Conservation (phyloP, 2,797 vertebrate species). For the Phoeniculus purpureus region DNA sequence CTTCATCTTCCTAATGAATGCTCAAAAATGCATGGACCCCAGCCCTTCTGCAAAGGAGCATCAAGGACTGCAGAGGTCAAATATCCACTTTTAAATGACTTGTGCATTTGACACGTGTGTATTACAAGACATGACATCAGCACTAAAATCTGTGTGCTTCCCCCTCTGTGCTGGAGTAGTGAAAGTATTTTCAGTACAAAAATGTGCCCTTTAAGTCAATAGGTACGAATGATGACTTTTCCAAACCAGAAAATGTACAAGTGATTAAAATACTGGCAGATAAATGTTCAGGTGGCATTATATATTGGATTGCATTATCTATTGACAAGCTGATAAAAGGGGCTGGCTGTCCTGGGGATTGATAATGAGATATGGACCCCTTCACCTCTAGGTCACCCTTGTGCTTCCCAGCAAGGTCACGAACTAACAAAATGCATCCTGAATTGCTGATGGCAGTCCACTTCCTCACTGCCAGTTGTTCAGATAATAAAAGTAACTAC, state of each 20-base stretch:
- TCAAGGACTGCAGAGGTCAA: background rate
- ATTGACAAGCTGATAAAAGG: slow-evolving; percentile 24
- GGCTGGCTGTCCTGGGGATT: background rate
- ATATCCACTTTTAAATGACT: background rate
- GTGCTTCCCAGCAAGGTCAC: slow-evolving; percentile 38
- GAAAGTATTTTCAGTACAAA: background rate
- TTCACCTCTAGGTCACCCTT: slow-evolving; percentile 51
- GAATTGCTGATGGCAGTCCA: background rate
- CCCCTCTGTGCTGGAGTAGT: background rate
- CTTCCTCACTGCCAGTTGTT: slow-evolving; percentile 37
- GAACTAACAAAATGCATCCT: slow-evolving; percentile 3
- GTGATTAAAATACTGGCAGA: background rate
- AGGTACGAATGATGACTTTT: background rate
- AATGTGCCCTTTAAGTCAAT: background rate
- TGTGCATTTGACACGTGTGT: background rate
- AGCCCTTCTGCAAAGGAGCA: background rate
- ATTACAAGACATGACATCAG: background rate
- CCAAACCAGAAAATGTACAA: background rate
- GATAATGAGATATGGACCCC: slow-evolving; percentile 35
- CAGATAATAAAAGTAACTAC: slow-evolving; percentile 32
- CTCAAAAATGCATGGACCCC: background rate
- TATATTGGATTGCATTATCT: slow-evolving; percentile 36
- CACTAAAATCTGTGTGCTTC: background rate
- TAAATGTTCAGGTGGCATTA: slow-evolving; percentile 26
- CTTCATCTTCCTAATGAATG: background rate